A percentile compares a stretch with the other conserved stretches of the same genome.
Conservation (phyloP, 2,888 invertebrate genomes). For the Noctua fimbriata region DNA sequence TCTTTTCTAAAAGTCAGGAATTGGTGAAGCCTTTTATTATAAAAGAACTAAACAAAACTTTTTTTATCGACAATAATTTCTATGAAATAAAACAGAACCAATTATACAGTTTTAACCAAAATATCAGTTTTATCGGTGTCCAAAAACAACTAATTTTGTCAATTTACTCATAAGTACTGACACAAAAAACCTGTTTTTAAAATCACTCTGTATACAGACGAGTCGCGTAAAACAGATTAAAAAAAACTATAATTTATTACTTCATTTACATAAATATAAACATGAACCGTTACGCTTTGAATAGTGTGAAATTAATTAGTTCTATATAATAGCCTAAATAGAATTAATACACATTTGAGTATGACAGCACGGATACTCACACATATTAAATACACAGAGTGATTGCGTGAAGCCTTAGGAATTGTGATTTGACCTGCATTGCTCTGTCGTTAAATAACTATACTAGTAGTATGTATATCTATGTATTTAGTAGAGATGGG, state of each 20-base stretch:
- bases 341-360: background rate
- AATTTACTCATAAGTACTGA: background rate
- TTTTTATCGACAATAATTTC: too few species aligned
- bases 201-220: too few species aligned
- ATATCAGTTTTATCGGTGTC: background rate
- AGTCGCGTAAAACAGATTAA: background rate
- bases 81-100: background rate
- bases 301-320: conserved; percentile 6
- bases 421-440: conserved; percentile 32
- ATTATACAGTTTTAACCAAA: background rate
- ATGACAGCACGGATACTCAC: background rate
- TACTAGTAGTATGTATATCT: too few species aligned
- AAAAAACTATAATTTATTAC: conserved; percentile 4
- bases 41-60: background rate
- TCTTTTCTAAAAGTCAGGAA: background rate
- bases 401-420: conserved; percentile 34
- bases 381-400: background rate
- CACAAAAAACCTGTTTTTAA: background rate
- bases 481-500: background rate
- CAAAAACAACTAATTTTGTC: background rate
- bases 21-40: background rate
- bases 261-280: conserved; percentile 20
- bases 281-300: background rate
- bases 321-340: background rate
- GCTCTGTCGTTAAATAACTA: background rate